phyloP scores from a whole-genome alignment of 2,113 vertebrate genomes.

The Lepisosteus osseus region DNA sequence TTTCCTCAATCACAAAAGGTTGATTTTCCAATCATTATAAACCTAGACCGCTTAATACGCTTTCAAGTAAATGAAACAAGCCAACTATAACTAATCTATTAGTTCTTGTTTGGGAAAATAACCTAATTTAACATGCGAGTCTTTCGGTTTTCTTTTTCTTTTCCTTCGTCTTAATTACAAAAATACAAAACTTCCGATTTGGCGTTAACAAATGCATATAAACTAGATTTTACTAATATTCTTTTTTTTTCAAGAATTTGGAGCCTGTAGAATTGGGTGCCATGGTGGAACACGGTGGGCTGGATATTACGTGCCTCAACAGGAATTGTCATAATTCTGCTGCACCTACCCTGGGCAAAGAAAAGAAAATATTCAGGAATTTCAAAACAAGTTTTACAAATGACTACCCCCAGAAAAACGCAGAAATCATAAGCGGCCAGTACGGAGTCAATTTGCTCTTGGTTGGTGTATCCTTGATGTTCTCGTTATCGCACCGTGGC shows the following conservation, averaged over 20 bases:
- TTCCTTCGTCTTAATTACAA: too few species aligned
- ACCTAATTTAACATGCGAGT: slow-evolving; percentile 46
- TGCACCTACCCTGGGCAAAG: slow-evolving; percentile 54
- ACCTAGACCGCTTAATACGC: background rate
- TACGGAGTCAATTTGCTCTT: slow-evolving; percentile 89
- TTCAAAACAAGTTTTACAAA: slow-evolving; percentile 47
- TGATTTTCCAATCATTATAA: slow-evolving; percentile 18
- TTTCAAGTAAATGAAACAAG: background rate
- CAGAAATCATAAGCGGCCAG: slow-evolving; percentile 87
- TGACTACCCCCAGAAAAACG: slow-evolving; percentile 81
- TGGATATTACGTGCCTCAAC: slow-evolving; percentile 62
- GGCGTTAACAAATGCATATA: background rate
- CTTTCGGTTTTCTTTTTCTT: too few species aligned
- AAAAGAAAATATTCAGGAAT: slow-evolving; percentile 55
- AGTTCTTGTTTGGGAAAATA: background rate
- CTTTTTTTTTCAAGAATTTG: slow-evolving; percentile 19
- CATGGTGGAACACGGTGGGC: slow-evolving; percentile 60
- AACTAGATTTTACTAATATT: background rate
- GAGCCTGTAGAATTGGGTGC: slow-evolving; percentile 28
- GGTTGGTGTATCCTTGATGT: slow-evolving; percentile 82
- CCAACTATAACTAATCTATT: background rate
- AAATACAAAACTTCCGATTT: too few species aligned
- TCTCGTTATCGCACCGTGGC: slow-evolving; percentile 79
- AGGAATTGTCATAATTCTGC: slow-evolving; percentile 54
- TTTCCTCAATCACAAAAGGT: slow-evolving; percentile 44